These are phyloP conservation scores for Gnathonemus longibarbis DNA, from an alignment of 2,113 vertebrate genomes.

Conservation along the genomic window DNA sequence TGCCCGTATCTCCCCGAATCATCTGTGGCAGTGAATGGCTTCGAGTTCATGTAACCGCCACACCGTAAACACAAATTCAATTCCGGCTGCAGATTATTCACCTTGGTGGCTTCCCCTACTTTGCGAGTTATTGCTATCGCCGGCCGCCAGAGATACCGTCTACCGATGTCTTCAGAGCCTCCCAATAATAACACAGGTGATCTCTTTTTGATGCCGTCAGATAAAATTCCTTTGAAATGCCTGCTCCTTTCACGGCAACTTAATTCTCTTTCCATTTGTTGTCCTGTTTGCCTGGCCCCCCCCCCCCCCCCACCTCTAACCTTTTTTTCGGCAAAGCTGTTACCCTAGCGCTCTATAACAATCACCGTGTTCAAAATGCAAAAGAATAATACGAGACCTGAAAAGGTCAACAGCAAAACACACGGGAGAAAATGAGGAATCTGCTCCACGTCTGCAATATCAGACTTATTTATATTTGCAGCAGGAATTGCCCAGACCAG, in stretches of 20 bases:
- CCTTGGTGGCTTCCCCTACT: background rate
- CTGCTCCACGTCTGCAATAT: background rate
- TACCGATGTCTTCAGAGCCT: background rate
- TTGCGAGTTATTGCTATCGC: background rate
- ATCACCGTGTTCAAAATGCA: constrained; percentile 5
- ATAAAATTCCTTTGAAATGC: constrained; percentile 10
- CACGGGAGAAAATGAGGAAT: background rate
- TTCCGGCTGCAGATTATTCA: background rate
- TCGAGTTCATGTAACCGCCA: background rate
- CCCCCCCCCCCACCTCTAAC: background rate
- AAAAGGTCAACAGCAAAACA: background rate
- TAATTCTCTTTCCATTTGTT: background rate
- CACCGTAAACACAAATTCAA: constrained; percentile 9
- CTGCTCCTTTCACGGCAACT: background rate
- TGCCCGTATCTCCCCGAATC: constrained; percentile 6
- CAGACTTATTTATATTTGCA: background rate
- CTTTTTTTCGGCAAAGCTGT: background rate
- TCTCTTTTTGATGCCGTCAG: background rate
- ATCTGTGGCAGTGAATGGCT: background rate
- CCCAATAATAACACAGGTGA: background rate
- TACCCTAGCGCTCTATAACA: background rate
- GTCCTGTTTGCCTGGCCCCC: background rate
- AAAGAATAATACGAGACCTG: background rate
- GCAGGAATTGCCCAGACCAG: background rate
- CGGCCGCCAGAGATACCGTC: background rate